Base-by-base conservation (phyloP, 2,888 invertebrate species). In the Watsonalla cultraria region DNA sequence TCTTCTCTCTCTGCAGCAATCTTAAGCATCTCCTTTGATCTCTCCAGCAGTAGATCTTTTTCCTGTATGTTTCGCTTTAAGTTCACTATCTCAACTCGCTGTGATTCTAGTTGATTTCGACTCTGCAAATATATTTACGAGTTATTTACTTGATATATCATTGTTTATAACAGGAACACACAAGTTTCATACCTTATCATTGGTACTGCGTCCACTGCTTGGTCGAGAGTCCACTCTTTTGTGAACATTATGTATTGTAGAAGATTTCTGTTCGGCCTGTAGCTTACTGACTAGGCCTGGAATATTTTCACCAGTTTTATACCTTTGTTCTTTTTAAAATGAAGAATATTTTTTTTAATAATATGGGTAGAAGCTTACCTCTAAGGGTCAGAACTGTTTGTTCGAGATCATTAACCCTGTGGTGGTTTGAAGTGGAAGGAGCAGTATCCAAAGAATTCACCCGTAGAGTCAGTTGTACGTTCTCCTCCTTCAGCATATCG, bases 1-100 rank as follows among this genome's bases (percentile, higher is more conserved):
- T 93, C 93, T 68, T 93, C 93, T 61, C 93, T 91, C 45, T 92
- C 86, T 0, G 93, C 93, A 0, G 93, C 93, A 54, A 92, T 91
- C 59, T 92, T 92, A 6, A 94, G 81, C 80, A 93, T 89, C 64
- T 92, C 90, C 68, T 93, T 93, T 0, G 93, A 93, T 70, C 87
- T 91, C 56, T 92, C 91, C 39, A 94, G 74, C 13, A 94, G 80
- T 45, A 91, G 80, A 52, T 93, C 92, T 60, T 94, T 94, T 51
- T 93, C 92, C 46, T 79, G 78, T 45, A 93, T 82, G 54, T 90
- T 92, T 15, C 89, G 82, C 64, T 88, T 92, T 8, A 93, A 75
- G 51, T 91, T 83, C 0, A 78, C 80, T 57, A 91, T 84, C 70
- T 93, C 93, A 8, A 82, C 82, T 13, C 83, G 84, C 58, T 82